Evolutionary conservation across 1,140 invertebrate genomes (phyloP).

Genomic region (Delia radicum): DNA sequence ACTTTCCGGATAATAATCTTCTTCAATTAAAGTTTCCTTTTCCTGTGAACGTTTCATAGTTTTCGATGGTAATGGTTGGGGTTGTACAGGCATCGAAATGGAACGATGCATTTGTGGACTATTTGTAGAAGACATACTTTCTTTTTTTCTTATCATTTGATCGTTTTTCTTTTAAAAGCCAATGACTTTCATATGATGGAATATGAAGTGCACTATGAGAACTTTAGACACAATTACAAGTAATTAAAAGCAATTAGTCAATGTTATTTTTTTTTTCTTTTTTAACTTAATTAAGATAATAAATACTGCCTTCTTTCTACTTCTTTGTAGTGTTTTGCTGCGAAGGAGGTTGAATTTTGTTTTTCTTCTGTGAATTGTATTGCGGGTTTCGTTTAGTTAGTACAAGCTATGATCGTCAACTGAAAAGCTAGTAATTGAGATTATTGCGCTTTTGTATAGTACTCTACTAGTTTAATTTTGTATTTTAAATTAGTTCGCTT

Average conservation of each 20-base stretch:
- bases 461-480: neutral
- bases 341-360: neutral
- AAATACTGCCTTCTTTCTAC: neutral
- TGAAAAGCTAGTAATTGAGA: neutral
- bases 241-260: neutral
- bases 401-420: neutral
- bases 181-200: neutral
- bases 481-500: neutral
- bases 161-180: neutral
- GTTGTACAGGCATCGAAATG: conserved; percentile 51
- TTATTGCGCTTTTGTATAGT: neutral
- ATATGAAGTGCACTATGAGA: neutral
- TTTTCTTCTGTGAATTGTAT: neutral
- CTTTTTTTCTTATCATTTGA: too few species aligned
- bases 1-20: conserved; percentile 50
- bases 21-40: conserved; percentile 48
- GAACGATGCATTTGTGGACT: conserved; percentile 42
- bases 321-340: neutral
- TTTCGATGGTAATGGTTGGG: conserved; percentile 41
- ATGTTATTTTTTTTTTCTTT: neutral
- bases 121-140: neutral
- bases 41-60: conserved; percentile 44
- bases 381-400: neutral
- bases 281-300: neutral
- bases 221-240: neutral